A percentile compares a stretch with the other conserved stretches of the same genome.
These are phyloP conservation scores for Arenaria interpres DNA, from an alignment of 2,113 vertebrate species.

Conservation along the genomic window DNA sequence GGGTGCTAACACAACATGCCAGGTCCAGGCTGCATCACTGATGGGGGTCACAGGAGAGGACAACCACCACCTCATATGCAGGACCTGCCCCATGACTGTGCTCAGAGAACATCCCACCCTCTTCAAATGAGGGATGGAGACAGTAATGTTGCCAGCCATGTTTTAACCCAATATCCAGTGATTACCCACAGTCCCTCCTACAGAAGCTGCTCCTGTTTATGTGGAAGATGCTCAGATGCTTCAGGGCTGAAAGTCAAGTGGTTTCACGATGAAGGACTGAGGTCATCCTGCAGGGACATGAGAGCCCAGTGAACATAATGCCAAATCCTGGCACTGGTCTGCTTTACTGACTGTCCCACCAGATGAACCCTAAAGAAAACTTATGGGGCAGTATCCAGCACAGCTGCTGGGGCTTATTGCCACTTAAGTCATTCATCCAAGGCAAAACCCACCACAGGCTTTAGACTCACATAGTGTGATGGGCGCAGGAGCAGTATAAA, in stretches of 20 bases:
- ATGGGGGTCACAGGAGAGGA: background rate
- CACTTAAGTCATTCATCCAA: background rate
- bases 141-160: background rate
- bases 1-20: background rate
- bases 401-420: background rate
- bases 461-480: rapidly evolving
- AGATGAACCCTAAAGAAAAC: background rate
- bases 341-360: background rate
- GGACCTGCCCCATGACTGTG: background rate
- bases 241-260: background rate
- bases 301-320: background rate
- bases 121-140: background rate
- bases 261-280: background rate
- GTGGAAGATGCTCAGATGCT: background rate
- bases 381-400: background rate
- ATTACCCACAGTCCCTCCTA: background rate
- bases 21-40: background rate
- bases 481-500: background rate
- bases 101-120: background rate
- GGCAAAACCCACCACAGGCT: background rate
- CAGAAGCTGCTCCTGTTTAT: background rate
- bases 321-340: background rate
- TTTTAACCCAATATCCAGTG: background rate
- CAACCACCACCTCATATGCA: background rate
- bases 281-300: background rate